These are phyloP conservation scores for Prionace glauca DNA, from an alignment of 2,797 vertebrate genomes.

Conservation along the genomic window DNA sequence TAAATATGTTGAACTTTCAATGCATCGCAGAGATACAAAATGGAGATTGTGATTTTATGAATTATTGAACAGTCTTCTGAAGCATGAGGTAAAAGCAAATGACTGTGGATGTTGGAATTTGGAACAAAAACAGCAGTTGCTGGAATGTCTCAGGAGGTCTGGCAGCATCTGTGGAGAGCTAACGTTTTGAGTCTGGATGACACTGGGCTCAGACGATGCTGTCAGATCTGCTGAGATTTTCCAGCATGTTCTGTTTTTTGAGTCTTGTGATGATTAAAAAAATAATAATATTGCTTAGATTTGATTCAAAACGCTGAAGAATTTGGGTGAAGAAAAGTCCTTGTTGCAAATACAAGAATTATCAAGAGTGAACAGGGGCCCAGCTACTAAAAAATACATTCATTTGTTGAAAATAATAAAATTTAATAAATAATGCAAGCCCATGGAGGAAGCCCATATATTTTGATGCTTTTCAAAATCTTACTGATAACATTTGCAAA, in stretches of 20 bases:
- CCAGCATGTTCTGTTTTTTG: no score
- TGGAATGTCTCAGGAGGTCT: no score
- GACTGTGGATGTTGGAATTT: no score
- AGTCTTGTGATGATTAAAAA: no score
- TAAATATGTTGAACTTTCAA: not conserved
- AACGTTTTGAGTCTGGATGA: no score
- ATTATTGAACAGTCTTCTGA: no score
- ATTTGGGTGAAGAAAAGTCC: not conserved
- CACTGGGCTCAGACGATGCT: no score
- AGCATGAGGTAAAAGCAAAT: no score
- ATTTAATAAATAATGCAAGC: not conserved
- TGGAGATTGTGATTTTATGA: not conserved
- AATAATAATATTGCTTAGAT: not conserved
- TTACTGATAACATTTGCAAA: not conserved
- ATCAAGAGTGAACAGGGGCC: not conserved
- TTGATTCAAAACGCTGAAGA: not conserved
- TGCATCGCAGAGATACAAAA: not conserved
- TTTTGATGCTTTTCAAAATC: not conserved
- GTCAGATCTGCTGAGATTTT: no score
- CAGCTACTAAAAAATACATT: not conserved
- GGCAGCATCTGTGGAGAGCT: no score
- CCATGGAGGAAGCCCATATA: not conserved
- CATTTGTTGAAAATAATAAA: not conserved
- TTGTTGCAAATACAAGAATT: not conserved
- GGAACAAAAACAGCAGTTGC: no score